Conservation (phyloP, 2,113 vertebrate species). For the Sciurus niger region DNA sequence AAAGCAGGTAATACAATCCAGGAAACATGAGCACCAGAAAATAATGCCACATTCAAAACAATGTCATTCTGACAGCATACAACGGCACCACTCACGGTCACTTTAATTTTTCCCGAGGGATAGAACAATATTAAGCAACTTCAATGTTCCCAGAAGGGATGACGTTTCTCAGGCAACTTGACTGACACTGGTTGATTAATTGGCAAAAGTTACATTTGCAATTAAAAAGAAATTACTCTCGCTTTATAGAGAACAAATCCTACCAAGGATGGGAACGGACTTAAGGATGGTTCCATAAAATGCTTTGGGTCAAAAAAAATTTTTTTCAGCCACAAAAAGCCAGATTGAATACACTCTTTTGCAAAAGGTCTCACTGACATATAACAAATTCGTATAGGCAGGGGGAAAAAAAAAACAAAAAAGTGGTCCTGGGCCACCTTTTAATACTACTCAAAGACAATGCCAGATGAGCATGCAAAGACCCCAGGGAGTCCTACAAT, state of each 20-base stretch:
- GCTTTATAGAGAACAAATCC: conserved; percentile 83
- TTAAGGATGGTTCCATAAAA: conserved; percentile 80
- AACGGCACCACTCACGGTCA: conserved; percentile 90
- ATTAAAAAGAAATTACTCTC: conserved; percentile 74
- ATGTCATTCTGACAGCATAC: conserved; percentile 91
- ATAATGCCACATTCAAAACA: conserved; percentile 91
- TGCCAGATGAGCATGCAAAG: conserved; percentile 90
- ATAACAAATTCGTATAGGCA: conserved; percentile 82
- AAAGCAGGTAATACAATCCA: conserved; percentile 90
- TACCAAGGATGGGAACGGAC: conserved; percentile 74
- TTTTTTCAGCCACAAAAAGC: conserved; percentile 83
- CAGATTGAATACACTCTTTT: conserved; percentile 76
- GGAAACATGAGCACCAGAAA: conserved; percentile 91
- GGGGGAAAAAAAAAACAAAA: conserved; percentile 31
- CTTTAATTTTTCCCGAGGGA: conserved; percentile 88
- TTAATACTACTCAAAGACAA: conserved; percentile 92
- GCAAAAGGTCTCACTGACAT: conserved; percentile 81
- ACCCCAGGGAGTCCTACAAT: conserved; percentile 96
- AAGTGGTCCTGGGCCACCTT: conserved; percentile 87
- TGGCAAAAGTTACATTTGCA: conserved; percentile 80
- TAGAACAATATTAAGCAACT: conserved; percentile 87
- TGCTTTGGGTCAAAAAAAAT: conserved; percentile 61
- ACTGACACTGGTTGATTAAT: conserved; percentile 86
- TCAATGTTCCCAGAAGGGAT: conserved; percentile 88
- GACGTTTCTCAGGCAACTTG: conserved; percentile 87